phyloP scores from a whole-genome alignment of 2,113 vertebrate genomes.

The Erythrocercus mccallii region DNA sequence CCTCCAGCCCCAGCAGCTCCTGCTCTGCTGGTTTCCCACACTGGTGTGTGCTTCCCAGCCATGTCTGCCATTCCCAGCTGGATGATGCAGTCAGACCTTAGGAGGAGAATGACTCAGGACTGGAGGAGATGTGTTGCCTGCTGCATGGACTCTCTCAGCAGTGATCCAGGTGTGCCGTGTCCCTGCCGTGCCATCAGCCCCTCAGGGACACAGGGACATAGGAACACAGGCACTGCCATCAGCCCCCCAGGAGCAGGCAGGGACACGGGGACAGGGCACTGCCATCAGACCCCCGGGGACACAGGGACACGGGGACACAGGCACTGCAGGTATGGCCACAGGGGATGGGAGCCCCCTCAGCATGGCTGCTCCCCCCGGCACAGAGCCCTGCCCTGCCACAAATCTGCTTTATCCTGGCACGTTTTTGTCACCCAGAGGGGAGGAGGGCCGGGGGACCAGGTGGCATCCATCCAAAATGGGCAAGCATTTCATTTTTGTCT shows the following conservation, averaged over 20 bases:
- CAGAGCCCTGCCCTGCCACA: neutral
- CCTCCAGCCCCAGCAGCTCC: neutral
- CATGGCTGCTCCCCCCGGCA: neutral
- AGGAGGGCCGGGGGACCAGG: neutral
- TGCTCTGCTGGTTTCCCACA: fast-evolving
- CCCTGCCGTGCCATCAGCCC: fast-evolving
- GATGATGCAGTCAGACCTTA: neutral
- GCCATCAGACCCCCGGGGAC: too few species aligned
- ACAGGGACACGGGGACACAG: too few species aligned
- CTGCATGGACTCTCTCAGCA: neutral
- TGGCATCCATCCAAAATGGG: slow-evolving; percentile 50
- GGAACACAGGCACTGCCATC: too few species aligned
- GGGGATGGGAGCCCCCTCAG: fast-evolving
- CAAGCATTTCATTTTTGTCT: slow-evolving; percentile 56
- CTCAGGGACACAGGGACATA: neutral
- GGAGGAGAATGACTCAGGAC: neutral
- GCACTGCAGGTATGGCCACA: too few species aligned
- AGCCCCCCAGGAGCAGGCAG: neutral
- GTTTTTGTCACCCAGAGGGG: neutral
- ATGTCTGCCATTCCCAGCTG: neutral
- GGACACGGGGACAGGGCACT: too few species aligned
- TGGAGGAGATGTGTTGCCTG: neutral
- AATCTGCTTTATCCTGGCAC: neutral
- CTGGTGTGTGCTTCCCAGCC: neutral
- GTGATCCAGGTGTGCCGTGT: neutral